These are phyloP conservation scores for Glaucidium brasilianum DNA, from an alignment of 2,113 vertebrate species.

Conservation along the genomic window DNA sequence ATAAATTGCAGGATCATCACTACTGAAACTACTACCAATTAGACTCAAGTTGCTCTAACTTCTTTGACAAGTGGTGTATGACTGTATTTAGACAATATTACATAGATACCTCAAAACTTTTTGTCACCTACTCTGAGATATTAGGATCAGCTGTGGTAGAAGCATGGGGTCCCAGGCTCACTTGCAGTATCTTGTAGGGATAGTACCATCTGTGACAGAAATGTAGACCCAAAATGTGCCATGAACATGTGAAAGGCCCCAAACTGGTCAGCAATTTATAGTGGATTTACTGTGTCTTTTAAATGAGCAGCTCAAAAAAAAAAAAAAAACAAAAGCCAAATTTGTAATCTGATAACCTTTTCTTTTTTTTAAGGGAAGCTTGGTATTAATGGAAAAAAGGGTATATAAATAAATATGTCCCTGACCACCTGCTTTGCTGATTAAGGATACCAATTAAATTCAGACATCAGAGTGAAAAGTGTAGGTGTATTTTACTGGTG, in stretches of 20 bases:
- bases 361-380: background rate
- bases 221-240: background rate
- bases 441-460: too few species aligned
- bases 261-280: background rate
- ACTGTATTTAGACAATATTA: background rate
- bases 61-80: background rate
- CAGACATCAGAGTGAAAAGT: too few species aligned
- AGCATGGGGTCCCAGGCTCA: background rate
- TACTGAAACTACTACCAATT: background rate
- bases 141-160: background rate
- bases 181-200: background rate
- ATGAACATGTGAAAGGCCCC: background rate
- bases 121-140: background rate
- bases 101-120: background rate
- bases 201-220: background rate
- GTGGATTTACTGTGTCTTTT: background rate
- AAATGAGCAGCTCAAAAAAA: background rate
- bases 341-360: background rate
- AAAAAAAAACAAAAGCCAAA: background rate
- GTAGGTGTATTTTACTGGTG: too few species aligned
- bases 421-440: background rate
- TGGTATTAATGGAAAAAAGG: background rate
- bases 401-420: background rate
- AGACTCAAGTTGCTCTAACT: background rate
- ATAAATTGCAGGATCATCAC: background rate